Base-by-base conservation (phyloP, 2,888 invertebrate species). In the Drosophila austrosaltans region DNA sequence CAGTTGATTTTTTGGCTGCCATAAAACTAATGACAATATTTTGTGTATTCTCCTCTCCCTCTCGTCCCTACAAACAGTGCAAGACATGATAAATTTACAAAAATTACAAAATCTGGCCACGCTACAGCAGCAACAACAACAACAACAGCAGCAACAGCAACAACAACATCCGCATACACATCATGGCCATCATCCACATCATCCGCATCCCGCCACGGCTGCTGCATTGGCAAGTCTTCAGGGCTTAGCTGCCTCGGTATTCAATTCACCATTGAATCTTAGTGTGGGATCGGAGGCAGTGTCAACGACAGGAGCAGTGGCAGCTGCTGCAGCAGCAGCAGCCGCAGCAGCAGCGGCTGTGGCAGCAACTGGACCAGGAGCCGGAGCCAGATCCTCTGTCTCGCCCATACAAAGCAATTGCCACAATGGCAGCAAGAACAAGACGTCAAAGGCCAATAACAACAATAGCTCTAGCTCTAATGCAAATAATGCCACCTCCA, bases 211-310 rank as follows among this genome's bases (percentile, higher is more conserved):
- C 53, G 80, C 90, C 75, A 79, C 89, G 77, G 82, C 89, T 63
- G 95, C 95, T 30, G 94, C 94, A 85, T 94, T 95, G 74, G 95
- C 95, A 68, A 94, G 94, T 81, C 93, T 95, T 79, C 95, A 95
- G 90, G 94, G 94, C 90, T 92, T 93, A 87, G 92, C 93, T 30
- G 93, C 93, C 77, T 93, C 93, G 79, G 95, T 96, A 89, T 95
- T 96, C 93, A 96, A 96, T 92, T 96, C 96, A 69, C 97, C 97
- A 39, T 94, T 97, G 84, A 97, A 97, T 93, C 93, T 97, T 87
- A 97, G 96, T 92, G 96, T 97, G 85, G 96, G 95, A 89, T 90
- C 90, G 36, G 85, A 88, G 77, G 81, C 79, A 36, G 69, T 72
- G 61, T 72, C 77, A 69, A 40, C 82, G 64, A 39, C 79, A 62